Conservation (phyloP, 1,140 invertebrate species). For the Heterodera carotae region DNA sequence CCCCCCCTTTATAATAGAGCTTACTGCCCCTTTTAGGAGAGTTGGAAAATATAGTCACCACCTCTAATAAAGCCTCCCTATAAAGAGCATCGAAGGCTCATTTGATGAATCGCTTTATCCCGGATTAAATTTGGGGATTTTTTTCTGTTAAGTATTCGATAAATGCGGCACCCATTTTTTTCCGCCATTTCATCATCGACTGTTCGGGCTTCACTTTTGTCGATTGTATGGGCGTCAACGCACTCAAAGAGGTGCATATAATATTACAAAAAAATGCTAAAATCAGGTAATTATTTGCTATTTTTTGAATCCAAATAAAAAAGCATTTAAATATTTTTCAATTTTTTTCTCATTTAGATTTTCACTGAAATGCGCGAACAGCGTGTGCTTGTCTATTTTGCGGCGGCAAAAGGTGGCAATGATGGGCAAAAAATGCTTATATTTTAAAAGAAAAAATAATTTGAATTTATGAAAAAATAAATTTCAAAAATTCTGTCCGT, state of each 20-base stretch:
- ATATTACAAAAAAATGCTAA: neutral
- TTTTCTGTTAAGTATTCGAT: slow-evolving; percentile 6
- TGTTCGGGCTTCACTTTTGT: slow-evolving; percentile 66
- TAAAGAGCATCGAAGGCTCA: too few relatives aligned
- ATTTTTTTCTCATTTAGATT: slow-evolving; percentile 40
- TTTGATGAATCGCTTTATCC: too few relatives aligned
- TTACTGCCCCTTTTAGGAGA: too few relatives aligned
- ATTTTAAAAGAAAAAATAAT: neutral
- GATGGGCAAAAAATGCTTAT: neutral
- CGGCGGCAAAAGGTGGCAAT: slow-evolving; percentile 53
- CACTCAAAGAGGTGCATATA: slow-evolving; percentile 51
- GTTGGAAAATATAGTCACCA: too few relatives aligned
- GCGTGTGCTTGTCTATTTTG: slow-evolving; percentile 59
- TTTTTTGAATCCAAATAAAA: too few relatives aligned
- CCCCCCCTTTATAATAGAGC: too few relatives aligned
- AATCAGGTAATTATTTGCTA: too few relatives aligned
- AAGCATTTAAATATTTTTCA: too few relatives aligned
- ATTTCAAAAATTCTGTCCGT: neutral
- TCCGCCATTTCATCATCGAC: slow-evolving; percentile 60
- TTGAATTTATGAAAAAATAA: slow-evolving; percentile 8
- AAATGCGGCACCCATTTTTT: slow-evolving; percentile 42
- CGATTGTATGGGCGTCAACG: slow-evolving; percentile 65
- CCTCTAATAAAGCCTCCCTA: too few relatives aligned
- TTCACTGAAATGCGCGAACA: slow-evolving; percentile 50
- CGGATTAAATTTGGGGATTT: too few relatives aligned